Evolutionary conservation across 1,140 invertebrate genomes (phyloP).

Genomic region (Rhagoletis zephyria): DNA sequence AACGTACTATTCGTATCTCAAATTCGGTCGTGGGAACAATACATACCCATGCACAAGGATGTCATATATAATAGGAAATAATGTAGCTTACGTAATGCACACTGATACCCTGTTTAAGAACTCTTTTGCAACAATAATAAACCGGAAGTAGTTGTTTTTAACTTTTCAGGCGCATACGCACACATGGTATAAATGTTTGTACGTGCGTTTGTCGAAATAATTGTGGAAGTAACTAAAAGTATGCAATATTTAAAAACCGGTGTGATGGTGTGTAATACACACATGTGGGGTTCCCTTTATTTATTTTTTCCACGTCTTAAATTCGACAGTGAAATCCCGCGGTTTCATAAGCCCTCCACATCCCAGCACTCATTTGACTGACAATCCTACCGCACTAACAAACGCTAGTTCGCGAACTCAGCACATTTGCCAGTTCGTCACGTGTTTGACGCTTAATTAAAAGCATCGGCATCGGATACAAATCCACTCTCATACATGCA

Average conservation of each 20-base stretch:
- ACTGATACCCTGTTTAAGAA: not conserved
- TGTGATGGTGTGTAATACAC: too few relatives aligned
- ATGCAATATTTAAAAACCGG: conserved; percentile 16
- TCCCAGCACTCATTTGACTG: not conserved
- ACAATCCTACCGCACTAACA: not conserved
- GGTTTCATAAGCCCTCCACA: not conserved
- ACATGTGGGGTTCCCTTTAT: not conserved
- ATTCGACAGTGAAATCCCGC: not conserved
- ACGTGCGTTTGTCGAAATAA: not conserved
- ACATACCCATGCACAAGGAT: too few relatives aligned
- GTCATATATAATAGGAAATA: too few relatives aligned
- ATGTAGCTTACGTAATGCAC: too few relatives aligned
- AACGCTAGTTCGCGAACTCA: not conserved
- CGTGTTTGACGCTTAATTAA: conserved; percentile 50
- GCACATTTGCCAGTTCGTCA: conserved; percentile 42
- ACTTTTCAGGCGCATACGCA: not conserved
- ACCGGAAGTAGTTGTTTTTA: conserved; percentile 28
- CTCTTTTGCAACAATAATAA: conserved; percentile 8
- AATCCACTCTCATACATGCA: not conserved
- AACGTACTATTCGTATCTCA: too few relatives aligned
- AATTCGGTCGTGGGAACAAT: too few relatives aligned
- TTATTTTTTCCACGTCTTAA: too few relatives aligned
- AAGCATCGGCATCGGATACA: conserved; percentile 36
- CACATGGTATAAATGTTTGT: not conserved
- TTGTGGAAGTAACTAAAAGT: conserved; percentile 10